Conservation (phyloP, 2,113 vertebrate species). For the Sigmodon hispidus region DNA sequence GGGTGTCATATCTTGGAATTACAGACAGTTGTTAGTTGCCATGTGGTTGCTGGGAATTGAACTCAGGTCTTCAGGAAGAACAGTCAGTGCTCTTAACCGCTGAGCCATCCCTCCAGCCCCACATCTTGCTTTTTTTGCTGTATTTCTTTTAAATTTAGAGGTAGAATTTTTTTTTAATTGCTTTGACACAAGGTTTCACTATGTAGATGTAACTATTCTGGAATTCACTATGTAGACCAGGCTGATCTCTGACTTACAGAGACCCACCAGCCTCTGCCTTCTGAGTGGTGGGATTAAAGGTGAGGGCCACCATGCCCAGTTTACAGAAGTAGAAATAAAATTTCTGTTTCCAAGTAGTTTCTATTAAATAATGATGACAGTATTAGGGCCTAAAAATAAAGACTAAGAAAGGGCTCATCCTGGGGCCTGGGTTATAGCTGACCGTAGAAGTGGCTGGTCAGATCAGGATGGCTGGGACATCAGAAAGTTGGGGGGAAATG, state of each 20-base stretch:
- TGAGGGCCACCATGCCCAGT: rapidly evolving
- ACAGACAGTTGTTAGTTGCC: no score
- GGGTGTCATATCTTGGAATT: no score
- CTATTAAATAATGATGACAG: background rate
- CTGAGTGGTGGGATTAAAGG: background rate
- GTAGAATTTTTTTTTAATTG: no score
- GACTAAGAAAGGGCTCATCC: background rate
- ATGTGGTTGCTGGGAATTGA: no score
- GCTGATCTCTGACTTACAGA: background rate
- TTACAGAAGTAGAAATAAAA: background rate
- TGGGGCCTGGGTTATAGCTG: background rate
- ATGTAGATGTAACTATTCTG: background rate
- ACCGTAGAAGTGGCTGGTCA: background rate
- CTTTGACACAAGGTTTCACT: background rate
- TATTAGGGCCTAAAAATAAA: background rate
- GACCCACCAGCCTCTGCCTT: background rate
- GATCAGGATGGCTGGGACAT: background rate
- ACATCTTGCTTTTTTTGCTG: background rate
- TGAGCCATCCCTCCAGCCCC: no score
- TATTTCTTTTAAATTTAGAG: slow-evolving; percentile 50
- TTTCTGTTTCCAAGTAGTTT: background rate
- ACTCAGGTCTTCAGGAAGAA: no score
- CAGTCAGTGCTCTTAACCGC: no score
- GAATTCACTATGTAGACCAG: background rate
- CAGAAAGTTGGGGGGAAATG: background rate